Base-by-base conservation (phyloP, 2,888 invertebrate species). In the Tanypteryx hageni region DNA sequence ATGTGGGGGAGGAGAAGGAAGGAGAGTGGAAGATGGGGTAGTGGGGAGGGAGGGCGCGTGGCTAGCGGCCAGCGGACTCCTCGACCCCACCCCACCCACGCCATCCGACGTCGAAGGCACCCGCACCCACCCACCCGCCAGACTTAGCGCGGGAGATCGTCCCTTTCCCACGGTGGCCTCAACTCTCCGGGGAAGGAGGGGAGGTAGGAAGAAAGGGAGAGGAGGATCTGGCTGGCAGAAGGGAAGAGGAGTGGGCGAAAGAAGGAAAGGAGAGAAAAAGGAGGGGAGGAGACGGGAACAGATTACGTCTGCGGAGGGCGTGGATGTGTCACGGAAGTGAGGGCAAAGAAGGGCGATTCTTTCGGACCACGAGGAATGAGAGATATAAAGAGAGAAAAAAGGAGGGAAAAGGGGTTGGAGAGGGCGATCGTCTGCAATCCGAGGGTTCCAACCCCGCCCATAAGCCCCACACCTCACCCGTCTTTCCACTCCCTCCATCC, bases 81-180 rank as follows among this genome's bases (percentile, higher is more conserved):
- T 85, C 57, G 22, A 86, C 86, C 86, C 86, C 59, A 61, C 31
- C 89, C 56, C 89, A 61, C 89, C 83, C 56, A 83, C 83, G 83
- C 76, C 76, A 27, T 83, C 18, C 16, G 83, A 44, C 56, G 56
- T 56, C 56, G 61, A 86, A 59, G 61, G 86, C 61, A 86, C 86
- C 86, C 86, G 31, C 86, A 76, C 76, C 27, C 59, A 86, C 86
- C 86, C 89, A 11, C 3, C 64, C 18, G 31, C 56, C 14, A 64
- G 44, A 44, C 14, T 16, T 27, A 16, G 27, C 22, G 58, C 18
- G 83, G 58, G 57, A 56, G 86, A 86, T 27, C 86, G 59, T 31
- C n/a, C 64, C 89, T 89, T 89, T 89, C 89, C 89, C 89, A 89
- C 89, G 89, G 89, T 89, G 89, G 89, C 64, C 83, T 57, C 83